Base-by-base conservation (phyloP, 2,888 invertebrate species). In the Branchipolynoe longqiensis region DNA sequence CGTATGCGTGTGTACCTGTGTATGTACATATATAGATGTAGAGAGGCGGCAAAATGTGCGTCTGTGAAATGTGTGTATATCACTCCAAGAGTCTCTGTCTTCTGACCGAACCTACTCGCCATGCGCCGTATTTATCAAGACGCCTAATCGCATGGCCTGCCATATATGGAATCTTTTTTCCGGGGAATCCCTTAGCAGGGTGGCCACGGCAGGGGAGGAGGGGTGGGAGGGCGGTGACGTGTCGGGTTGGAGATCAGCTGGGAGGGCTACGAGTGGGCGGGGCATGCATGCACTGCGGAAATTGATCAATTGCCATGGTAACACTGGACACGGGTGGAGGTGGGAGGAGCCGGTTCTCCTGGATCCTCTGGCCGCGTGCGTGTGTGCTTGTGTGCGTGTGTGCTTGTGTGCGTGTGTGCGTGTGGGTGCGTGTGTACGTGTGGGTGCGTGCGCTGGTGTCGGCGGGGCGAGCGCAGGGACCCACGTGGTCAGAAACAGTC, bases 81-180 rank as follows among this genome's bases (percentile, higher is more conserved):
- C n/a, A n/a, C n/a, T n/a, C n/a, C n/a, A n/a, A n/a, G n/a, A n/a
- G n/a, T n/a, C n/a, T n/a, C n/a, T n/a, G n/a, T n/a, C n/a, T n/a
- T n/a, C n/a, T 36, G 33, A 18, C 36, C 12, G 36, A 69, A 69
- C 12, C 69, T 22, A 69, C 69, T 18, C 69, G 38, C 36, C 69
- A 69, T 69, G 38, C n/a, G n/a, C 36, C 69, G 78, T 78, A 78
- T 78, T 78, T 78, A 78, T 78, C 31, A 48, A 54, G 78, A 28
- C 25, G 38, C 78, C 78, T 78, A 78, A 78, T 78, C 78, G 48
- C 78, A 78, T 78, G 78, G 78, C 28, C 6, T 78, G 6, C 78
- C 78, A 78, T 78, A 78, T 78, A 78, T 78, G 78, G 74, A 22
- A n/a, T 31, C 38, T 69, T n/a, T 69, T 69, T 78, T 78, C 78